A percentile compares a stretch with the other conserved stretches of the same genome.
Evolutionary conservation across 2,888 invertebrate species (phyloP).

Genomic region (Folsomia candida): DNA sequence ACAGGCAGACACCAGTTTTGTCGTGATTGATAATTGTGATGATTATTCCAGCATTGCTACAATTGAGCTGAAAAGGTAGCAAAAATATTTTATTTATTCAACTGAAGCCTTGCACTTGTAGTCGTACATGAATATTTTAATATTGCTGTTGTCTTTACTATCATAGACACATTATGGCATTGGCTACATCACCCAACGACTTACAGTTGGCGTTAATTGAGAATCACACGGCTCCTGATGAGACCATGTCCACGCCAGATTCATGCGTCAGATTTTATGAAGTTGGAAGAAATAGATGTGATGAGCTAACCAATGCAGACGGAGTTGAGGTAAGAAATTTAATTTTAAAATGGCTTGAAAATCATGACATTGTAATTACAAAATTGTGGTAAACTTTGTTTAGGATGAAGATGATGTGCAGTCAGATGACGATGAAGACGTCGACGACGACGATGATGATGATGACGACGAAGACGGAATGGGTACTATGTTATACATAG

Average conservation of each 20-base stretch:
- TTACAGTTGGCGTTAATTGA: conserved; percentile 83
- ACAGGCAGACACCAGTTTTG: conserved; percentile 82
- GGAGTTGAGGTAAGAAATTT: conserved; percentile 24
- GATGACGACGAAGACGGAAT: conserved; percentile 55
- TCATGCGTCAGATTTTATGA: conserved; percentile 88
- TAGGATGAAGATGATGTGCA: conserved; percentile 44
- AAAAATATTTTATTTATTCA: not conserved
- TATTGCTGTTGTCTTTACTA: conserved; percentile 6
- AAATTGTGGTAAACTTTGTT: conserved; percentile 1
- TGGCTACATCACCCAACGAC: conserved; percentile 42
- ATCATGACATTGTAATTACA: not conserved
- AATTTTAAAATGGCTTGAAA: not conserved
- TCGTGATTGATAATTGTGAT: conserved; percentile 89
- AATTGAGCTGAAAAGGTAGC: conserved; percentile 44
- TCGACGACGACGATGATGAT: conserved; percentile 59
- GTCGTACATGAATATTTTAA: not conserved
- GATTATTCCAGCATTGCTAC: conserved; percentile 82
- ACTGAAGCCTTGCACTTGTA: not conserved
- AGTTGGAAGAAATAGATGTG: conserved; percentile 80
- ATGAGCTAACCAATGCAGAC: conserved; percentile 80
- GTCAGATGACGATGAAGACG: conserved; percentile 60
- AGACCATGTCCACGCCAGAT: conserved; percentile 80
- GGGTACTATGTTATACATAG: not conserved
- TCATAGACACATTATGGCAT: conserved; percentile 27
- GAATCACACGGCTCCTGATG: conserved; percentile 65